Evolutionary conservation across 2,888 invertebrate species (phyloP).

Genomic region (Colletes collaris): DNA sequence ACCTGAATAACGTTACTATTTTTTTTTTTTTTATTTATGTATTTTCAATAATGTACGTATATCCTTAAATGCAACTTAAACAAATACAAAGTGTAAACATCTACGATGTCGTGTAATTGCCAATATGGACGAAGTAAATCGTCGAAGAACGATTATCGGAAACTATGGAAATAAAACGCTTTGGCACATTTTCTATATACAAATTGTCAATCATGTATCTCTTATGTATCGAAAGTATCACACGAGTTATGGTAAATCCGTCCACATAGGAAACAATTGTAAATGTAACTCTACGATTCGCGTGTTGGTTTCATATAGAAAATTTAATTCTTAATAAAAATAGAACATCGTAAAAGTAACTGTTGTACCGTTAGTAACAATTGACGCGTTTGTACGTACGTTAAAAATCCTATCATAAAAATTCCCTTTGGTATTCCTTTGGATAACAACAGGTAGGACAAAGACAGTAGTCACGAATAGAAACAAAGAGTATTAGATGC

Average conservation of each 20-base stretch:
- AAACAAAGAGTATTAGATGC: constrained; percentile 2
- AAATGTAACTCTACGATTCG: not conserved
- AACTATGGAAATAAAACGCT: not conserved
- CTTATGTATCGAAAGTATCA: constrained; percentile 28
- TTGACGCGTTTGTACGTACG: constrained; percentile 36
- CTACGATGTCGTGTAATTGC: not conserved
- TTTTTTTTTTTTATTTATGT: not conserved
- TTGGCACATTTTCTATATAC: constrained; percentile 10
- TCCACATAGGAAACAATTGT: not conserved
- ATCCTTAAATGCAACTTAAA: constrained; percentile 21
- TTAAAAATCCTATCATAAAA: constrained; percentile 44
- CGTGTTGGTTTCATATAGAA: not conserved
- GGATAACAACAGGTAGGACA: constrained; percentile 29
- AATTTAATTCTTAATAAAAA: constrained; percentile 6
- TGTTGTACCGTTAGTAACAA: constrained; percentile 26
- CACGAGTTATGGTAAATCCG: constrained; percentile 8
- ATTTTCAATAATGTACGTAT: not conserved
- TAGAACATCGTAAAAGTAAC: constrained; percentile 11
- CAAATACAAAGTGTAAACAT: not conserved
- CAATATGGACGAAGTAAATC: not conserved
- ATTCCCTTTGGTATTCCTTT: constrained; percentile 65
- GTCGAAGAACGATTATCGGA: not conserved
- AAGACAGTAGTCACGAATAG: not conserved
- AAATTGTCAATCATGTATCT: not conserved
- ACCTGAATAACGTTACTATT: not conserved